These are phyloP conservation scores for Pterocles orientalis DNA, from an alignment of 2,113 vertebrate species.

Conservation along the genomic window DNA sequence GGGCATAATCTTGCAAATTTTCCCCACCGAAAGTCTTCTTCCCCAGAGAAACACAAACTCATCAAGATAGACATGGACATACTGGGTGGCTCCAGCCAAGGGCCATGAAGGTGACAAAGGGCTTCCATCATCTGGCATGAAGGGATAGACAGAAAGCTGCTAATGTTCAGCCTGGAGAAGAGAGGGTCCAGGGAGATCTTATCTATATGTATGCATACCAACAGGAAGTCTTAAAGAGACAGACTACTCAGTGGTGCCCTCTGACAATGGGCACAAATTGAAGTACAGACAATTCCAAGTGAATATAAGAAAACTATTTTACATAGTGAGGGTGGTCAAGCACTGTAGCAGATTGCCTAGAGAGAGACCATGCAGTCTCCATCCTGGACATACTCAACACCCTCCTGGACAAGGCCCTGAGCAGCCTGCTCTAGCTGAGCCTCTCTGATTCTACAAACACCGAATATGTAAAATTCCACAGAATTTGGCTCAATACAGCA, in stretches of 20 bases:
- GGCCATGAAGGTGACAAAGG: neutral
- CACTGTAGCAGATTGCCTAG: neutral
- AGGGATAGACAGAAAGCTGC: neutral
- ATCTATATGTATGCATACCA: neutral
- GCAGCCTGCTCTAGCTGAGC: neutral
- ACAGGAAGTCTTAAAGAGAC: neutral
- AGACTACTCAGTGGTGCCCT: neutral
- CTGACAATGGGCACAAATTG: neutral
- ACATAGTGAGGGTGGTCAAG: neutral
- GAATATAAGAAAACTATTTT: neutral
- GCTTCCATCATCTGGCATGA: neutral
- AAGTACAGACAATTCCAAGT: neutral
- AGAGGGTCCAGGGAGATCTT: neutral
- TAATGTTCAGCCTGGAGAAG: neutral
- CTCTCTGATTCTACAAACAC: neutral
- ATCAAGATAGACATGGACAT: neutral
- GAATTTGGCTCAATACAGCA: neutral
- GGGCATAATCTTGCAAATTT: neutral
- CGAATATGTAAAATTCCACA: neutral
- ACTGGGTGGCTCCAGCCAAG: neutral
- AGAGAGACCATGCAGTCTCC: neutral
- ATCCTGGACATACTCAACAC: neutral
- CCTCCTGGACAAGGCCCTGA: fast-evolving
- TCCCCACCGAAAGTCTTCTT: neutral
- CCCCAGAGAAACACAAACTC: neutral